Conservation (phyloP, 2,888 invertebrate species). For the Zele albiditarsus region DNA sequence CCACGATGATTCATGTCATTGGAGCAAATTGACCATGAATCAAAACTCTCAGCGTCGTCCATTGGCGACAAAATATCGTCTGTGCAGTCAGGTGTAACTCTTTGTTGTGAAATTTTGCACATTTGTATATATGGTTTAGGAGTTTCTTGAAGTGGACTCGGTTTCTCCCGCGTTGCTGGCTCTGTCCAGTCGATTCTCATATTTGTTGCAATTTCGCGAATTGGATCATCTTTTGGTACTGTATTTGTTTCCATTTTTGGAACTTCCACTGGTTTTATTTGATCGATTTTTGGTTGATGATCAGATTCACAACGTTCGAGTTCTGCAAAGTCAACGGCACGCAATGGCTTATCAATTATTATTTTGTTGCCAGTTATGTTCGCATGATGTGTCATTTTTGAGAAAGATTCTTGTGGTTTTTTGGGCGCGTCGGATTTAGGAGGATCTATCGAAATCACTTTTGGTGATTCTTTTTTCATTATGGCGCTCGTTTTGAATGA, state of each 20-base stretch:
- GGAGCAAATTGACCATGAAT: slow-evolving; percentile 81
- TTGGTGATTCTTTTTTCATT: slow-evolving; percentile 55
- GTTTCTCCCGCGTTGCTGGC: not conserved
- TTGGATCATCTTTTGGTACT: not conserved
- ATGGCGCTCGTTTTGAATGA: slow-evolving; percentile 58
- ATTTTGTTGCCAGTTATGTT: slow-evolving; percentile 60
- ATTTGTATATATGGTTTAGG: not conserved
- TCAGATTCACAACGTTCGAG: slow-evolving; percentile 52
- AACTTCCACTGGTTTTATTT: not conserved
- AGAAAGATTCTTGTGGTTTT: slow-evolving; percentile 44
- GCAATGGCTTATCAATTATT: slow-evolving; percentile 57
- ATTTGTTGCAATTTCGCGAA: slow-evolving; percentile 19
- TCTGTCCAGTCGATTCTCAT: slow-evolving; percentile 18
- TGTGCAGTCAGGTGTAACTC: slow-evolving; percentile 26
- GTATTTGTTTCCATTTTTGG: slow-evolving; percentile 1
- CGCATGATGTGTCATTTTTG: slow-evolving; percentile 60
- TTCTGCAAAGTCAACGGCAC: slow-evolving; percentile 56
- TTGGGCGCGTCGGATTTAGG: slow-evolving; percentile 33
- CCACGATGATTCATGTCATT: slow-evolving; percentile 68
- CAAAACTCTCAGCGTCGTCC: slow-evolving; percentile 77
- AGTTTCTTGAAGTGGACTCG: slow-evolving; percentile 19
- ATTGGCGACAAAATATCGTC: slow-evolving; percentile 74
- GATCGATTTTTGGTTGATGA: not conserved
- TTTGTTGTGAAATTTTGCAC: slow-evolving; percentile 18
- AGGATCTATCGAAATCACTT: slow-evolving; percentile 14